A percentile compares a stretch with the other conserved stretches of the same genome.
Conservation (phyloP, 2,888 invertebrate species). For the Philereme vetulata region DNA sequence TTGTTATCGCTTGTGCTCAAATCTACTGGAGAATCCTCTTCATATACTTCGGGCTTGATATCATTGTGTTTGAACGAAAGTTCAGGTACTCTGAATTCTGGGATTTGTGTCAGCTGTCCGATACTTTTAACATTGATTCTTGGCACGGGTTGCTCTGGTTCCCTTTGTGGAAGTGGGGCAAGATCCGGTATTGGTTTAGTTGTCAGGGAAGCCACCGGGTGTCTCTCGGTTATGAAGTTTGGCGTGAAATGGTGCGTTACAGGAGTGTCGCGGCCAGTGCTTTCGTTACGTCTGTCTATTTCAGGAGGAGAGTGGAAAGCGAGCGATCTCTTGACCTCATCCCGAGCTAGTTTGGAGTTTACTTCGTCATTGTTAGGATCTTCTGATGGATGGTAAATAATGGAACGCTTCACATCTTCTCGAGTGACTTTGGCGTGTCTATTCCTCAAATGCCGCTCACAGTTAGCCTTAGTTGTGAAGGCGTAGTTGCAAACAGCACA, state of each 20-base stretch:
- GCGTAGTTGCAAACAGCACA: slow-evolving; percentile 98
- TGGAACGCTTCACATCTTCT: slow-evolving; percentile 94
- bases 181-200: slow-evolving; percentile 65
- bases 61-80: slow-evolving; percentile 63
- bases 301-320: slow-evolving; percentile 83
- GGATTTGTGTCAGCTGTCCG: slow-evolving; percentile 84
- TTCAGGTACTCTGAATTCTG: slow-evolving; percentile 74
- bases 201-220: slow-evolving; percentile 67
- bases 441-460: slow-evolving; percentile 96
- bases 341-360: slow-evolving; percentile 80
- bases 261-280: slow-evolving; percentile 70
- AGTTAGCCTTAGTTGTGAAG: slow-evolving; percentile 98
- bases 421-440: slow-evolving; percentile 93
- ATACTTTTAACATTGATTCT: slow-evolving; percentile 86
- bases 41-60: slow-evolving; percentile 64
- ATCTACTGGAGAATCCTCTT: slow-evolving; percentile 86
- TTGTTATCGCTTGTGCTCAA: slow-evolving; percentile 85
- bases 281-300: slow-evolving; percentile 70
- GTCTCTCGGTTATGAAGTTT: slow-evolving; percentile 74
- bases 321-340: slow-evolving; percentile 82
- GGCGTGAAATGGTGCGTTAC: slow-evolving; percentile 70
- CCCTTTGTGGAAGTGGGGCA: slow-evolving; percentile 62
- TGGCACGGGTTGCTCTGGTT: slow-evolving; percentile 67
- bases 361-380: slow-evolving; percentile 91
- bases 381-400: slow-evolving; percentile 94